Evolutionary conservation across 2,888 invertebrate species (phyloP).

Genomic region (Pseudanteris insignis): DNA sequence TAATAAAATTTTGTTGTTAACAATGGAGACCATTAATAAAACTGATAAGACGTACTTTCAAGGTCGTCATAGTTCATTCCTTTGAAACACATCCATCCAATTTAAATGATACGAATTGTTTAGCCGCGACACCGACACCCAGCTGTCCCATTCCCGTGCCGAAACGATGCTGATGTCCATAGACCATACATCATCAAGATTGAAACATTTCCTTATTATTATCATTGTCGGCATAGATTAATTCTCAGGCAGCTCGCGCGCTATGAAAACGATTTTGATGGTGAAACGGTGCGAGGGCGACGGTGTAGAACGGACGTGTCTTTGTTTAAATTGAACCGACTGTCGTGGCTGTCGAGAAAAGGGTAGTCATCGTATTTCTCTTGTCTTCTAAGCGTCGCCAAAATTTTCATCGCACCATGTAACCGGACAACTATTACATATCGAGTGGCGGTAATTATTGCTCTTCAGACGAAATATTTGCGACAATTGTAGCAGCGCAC

Average conservation of each 20-base stretch:
- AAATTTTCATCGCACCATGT: constrained; percentile 31
- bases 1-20: no score
- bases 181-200: constrained; percentile 63
- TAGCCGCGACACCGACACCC: constrained; percentile 32
- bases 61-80: constrained; percentile 27
- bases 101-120: constrained; percentile 43
- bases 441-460: constrained; percentile 30
- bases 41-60: constrained; percentile 14
- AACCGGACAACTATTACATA: constrained; percentile 32
- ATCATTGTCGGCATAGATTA: constrained; percentile 65
- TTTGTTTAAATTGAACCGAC: constrained; percentile 57
- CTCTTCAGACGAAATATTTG: no score
- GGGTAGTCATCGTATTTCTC: constrained; percentile 43
- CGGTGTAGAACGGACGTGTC: constrained; percentile 50
- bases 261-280: constrained; percentile 50
- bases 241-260: constrained; percentile 55
- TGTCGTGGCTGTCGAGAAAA: constrained; percentile 48
- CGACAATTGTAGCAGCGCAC: no score
- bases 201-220: constrained; percentile 67
- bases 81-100: constrained; percentile 29
- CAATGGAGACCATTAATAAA: constrained; percentile 21
- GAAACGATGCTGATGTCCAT: constrained; percentile 45
- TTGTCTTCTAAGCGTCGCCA: constrained; percentile 31
- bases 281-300: constrained; percentile 50
- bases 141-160: constrained; percentile 31